Evolutionary conservation across 2,888 invertebrate genomes (phyloP), one percentile per base, ranked within the genome.

Genomic region (Crocallis elinguaria): DNA sequence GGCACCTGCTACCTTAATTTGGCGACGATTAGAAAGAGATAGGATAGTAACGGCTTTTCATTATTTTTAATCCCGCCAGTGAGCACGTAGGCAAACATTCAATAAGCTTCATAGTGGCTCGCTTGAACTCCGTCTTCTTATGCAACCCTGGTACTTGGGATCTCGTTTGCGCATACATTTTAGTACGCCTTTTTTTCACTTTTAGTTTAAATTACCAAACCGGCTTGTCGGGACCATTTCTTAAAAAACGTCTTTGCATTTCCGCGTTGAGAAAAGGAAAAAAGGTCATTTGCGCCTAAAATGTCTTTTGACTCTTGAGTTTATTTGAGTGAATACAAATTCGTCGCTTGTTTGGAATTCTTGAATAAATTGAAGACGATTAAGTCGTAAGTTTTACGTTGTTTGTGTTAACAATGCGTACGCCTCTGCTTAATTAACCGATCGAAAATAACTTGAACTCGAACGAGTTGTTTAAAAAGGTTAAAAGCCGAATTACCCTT

Each of bases 121-220:
- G 75, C 70, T 62, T 71, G 55, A 71, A 71, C 83, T 82, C 73
- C 76, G 65, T 60, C 66, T 62, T 62, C 64, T 79, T 82, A 84
- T 91, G 85, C 66, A 64, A 70, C 66, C 90, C 88, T 88, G 84
- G 89, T 91, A 87, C 79, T 71, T 79, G 67, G 75, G 73, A 81
- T 84, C 87, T 88, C 79, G 85, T 86, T 87, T 84, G 86, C 85
- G 85, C 88, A 86, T 88, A 86, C 84, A 86, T 88, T 88, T 90
- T 82, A 84, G 77, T 88, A 79, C 84, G 55, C 81, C 81, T 84
- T 88, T 85, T 86, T 77, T 42, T 69, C 56, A 33, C 32, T 60
- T 61, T 67, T 74, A 66, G 77, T 82, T 86, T 80, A 81, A 86
- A 87, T 87, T 86, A 84, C 78, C 63, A 70, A 85, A 88, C 88